phyloP scores from a whole-genome alignment of 2,888 invertebrate genomes.

The Tholera decimalis region DNA sequence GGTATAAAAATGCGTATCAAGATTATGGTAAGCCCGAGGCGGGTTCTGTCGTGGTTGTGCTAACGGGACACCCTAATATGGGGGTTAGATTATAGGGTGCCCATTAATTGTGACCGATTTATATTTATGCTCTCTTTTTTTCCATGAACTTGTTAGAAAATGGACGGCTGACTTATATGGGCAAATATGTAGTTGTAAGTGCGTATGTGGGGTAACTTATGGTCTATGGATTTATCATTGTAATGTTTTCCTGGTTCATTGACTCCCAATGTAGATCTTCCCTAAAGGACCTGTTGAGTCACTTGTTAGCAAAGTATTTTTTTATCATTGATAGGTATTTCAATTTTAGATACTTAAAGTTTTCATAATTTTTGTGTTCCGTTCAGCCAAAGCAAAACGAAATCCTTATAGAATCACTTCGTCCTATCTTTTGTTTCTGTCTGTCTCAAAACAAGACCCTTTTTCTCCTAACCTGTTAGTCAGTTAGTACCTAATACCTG shows the following conservation, averaged over 20 bases:
- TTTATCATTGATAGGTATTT: not conserved
- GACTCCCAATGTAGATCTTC: not conserved
- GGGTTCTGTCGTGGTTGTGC: conserved; percentile 41
- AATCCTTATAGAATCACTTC: no score
- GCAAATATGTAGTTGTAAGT: conserved; percentile 23
- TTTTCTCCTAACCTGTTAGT: no score
- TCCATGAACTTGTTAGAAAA: conserved; percentile 42
- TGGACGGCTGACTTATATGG: conserved; percentile 33
- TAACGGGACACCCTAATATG: conserved; percentile 80
- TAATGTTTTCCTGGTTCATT: conserved; percentile 2
- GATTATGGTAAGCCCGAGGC: conserved; percentile 38
- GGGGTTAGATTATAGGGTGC: conserved; percentile 75
- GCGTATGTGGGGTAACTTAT: conserved; percentile 6
- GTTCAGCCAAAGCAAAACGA: no score
- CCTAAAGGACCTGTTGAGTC: not conserved
- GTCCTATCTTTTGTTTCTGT: no score
- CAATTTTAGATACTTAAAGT: no score
- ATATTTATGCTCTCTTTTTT: conserved; percentile 58
- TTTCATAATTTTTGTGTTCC: no score
- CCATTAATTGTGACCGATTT: conserved; percentile 59
- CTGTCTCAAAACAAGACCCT: no score
- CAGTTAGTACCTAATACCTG: no score
- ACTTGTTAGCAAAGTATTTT: not conserved
- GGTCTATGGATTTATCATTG: not conserved
- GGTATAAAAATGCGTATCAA: conserved; percentile 41